Evolutionary conservation across 53 echinoderm and acorn worm genomes (phyloP), one percentile per base, ranked within the genome.

Genomic region (Paracentrotus lividus): DNA sequence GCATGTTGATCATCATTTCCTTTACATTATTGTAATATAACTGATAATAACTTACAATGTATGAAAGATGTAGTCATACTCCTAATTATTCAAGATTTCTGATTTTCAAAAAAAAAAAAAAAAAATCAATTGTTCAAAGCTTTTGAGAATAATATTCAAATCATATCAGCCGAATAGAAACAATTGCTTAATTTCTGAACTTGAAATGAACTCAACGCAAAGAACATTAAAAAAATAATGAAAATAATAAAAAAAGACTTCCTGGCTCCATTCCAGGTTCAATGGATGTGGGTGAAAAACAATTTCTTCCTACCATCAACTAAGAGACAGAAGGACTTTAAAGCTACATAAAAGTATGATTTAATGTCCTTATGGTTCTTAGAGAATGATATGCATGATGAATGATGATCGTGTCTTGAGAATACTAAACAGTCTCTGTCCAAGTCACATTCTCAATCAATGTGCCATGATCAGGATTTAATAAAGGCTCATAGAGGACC

Each of bases 391-490:
- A 72, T 40, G 72, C 36, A 72, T 38, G 20, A 18, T 72, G 40
- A 72, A 72, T 72, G 72, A 72, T 18, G 18, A 40, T 40, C 72
- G 20, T 20, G 72, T 40, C 38, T 0, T 72, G 40, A 72, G 38
- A 72, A 72, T 72, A 18, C 72, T 32, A 40, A 72, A 32, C 36
- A 72, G 40, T 72, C 38, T 69, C 72, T 69, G 38, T 69, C 72
- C 21, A 40, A 40, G 72, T 72, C 21, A 40, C 36, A 72, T 72
- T 15, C 20, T 36, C 38, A 34, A 72, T 66, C 13, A 67, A 67
- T 67, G 67, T n/a, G 33, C 67, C 31, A 67, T 67, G 67, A 33
- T 67, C 33, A n/a, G 34, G 67, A 31, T 67, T 67, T 67, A 3
- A 67, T 31, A 31, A 67, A 67, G 33, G 33, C 12, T 32, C 67